Base-by-base conservation (phyloP, 2,797 vertebrate species). In the Micromesistius poutassou region DNA sequence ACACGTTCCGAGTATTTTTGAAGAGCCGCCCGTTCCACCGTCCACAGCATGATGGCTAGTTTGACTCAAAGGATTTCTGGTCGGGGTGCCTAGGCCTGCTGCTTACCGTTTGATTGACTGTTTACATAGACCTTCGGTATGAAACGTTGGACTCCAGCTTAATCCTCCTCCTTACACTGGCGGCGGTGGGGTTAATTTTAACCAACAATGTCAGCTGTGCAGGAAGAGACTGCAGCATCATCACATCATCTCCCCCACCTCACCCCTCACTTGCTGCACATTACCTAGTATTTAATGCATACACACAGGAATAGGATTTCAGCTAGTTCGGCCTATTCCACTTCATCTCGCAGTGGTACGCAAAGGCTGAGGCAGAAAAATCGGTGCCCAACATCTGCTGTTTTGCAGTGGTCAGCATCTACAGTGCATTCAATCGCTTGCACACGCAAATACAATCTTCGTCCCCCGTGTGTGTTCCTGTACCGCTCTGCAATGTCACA, bases 321-420 rank as follows among this genome's bases (percentile, higher is more conserved):
- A 68, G 62, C 62, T 71, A 19, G 70, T 87, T 84, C 62, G 71
- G 81, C 71, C 38, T 31, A 33, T 62, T 36, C 31, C 16, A 31
- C 19, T 66, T 4, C 14, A 7, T n/a, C 55, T 80, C 80, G 81
- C 73, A 70, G 78, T 74, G 71, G 81, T 85, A 79, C 70, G 0
- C 16, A 71, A 71, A 71, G 68, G 68, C 68, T 71, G 68, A 71
- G n/a, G 55, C 55, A 7, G 55, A 62, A 62, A 62, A 62, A 8
- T 25, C 55, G 22, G 55, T 62, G 55, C 55, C 62, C 62, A 68
- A 28, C 62, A 68, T 68, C 62, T 68, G 62, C n/a, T 10, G 25
- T 68, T 68, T 68, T n/a, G 25, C 62, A 12, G 8, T 7, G 7
- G 62, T 68, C 62, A 68, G 62, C 62, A 68, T 68, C 62, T 68